phyloP scores from a whole-genome alignment of 2,888 invertebrate species.

The Drosophila koepferae region DNA sequence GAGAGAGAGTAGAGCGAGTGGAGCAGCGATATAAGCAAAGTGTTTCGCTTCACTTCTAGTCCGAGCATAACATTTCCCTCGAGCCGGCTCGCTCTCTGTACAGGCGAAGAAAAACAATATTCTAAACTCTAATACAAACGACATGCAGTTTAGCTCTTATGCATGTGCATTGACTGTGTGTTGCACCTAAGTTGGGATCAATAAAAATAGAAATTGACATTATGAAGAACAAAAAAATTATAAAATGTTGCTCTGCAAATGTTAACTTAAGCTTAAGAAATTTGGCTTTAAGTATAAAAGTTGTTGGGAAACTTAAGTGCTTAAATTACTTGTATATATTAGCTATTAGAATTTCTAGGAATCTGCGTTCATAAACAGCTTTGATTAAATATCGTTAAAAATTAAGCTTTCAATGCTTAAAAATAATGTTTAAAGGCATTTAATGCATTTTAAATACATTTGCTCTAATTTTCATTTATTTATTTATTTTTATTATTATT shows the following conservation, averaged over 20 bases:
- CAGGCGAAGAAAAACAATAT: constrained; percentile 5
- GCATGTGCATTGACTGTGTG: not conserved
- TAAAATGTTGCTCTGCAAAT: not conserved
- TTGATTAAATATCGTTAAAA: not conserved
- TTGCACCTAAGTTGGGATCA: not conserved
- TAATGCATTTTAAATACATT: not conserved
- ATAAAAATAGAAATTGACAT: not conserved
- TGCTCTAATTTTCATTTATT: not conserved
- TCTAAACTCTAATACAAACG: constrained; percentile 1
- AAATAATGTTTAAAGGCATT: not conserved
- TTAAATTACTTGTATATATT: too few relatives aligned
- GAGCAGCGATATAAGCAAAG: constrained; percentile 49
- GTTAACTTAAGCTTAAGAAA: not conserved
- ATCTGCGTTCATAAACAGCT: too few relatives aligned
- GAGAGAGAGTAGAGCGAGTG: constrained; percentile 12
- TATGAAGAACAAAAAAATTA: not conserved
- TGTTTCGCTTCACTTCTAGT: constrained; percentile 39
- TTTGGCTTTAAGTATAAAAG: not conserved
- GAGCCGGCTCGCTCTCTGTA: constrained; percentile 14
- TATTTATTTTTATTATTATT: not conserved
- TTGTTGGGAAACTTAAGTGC: too few relatives aligned
- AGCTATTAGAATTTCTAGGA: too few relatives aligned
- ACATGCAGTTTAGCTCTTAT: not conserved
- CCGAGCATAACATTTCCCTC: constrained; percentile 51
- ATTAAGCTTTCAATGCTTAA: not conserved